Base-by-base conservation (phyloP, 2,888 invertebrate genomes). In the Didymodactylos carnosus region DNA sequence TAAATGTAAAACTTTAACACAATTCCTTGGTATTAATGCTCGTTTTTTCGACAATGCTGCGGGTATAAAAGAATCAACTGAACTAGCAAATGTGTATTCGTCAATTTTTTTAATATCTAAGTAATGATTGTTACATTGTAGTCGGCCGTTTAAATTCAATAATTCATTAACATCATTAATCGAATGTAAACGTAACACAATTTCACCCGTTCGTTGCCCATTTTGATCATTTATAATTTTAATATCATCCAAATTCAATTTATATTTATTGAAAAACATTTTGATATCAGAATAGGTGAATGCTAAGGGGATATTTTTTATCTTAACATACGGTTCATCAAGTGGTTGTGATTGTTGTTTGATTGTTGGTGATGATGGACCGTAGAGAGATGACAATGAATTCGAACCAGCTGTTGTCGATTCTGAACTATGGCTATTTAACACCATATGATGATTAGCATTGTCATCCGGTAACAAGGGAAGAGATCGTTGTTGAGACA, bases 201-300 rank as follows among this genome's bases (percentile, higher is more conserved):
- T 91, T 40, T 79, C 78, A 0, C 92, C 92, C 0, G 89, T 89
- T 40, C 90, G 87, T 35, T 88, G 87, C 0, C 93, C 93, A 78
- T 87, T 87, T 49, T 87, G 87, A 80, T 92, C 91, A 79, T 89
- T 90, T 16, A 91, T 88, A 82, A 93, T 87, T 82, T 93, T 92
- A 71, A 94, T 88, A 19, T 92, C 91, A 79, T 89, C 89, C 78
- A 88, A 89, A 69, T 89, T 88, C 75, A 93, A 90, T 77, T 86
- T 86, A 62, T 88, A 83, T 62, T 90, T 90, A 8, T 88, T 87
- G 82, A 94, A 93, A 79, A 92, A 90, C 73, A 89, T 87, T 16
- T 91, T 86, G 0, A 94, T 86, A 80, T 92, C 92, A 49, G 88
- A 88, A 81, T 91, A 91, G 69, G 88, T 88, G 1, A 90, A 89